Percentiles rank a stretch among this genome's conserved stretches.
Evolutionary conservation across 1,140 invertebrate genomes (phyloP).

Genomic region (Danaus plexippus): DNA sequence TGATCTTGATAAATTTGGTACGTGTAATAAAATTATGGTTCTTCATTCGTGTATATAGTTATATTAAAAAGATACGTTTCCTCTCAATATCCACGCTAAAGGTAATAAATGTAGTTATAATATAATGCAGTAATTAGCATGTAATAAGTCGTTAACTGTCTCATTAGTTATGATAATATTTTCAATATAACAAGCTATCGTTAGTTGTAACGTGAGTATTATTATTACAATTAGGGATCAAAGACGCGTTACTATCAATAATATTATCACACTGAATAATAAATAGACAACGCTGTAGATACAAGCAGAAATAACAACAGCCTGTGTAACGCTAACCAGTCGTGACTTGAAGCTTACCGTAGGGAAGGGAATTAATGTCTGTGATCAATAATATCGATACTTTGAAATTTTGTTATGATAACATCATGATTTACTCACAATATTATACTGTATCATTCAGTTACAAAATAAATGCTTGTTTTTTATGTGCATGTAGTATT

Average conservation of each 20-base stretch:
- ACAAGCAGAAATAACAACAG: slow-evolving; percentile 52
- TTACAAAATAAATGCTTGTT: not conserved
- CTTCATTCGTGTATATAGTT: too few relatives aligned
- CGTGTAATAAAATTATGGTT: too few relatives aligned
- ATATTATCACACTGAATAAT: slow-evolving; percentile 40
- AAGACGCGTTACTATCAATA: slow-evolving; percentile 7
- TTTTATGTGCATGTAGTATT: not conserved
- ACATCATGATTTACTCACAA: not conserved
- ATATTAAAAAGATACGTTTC: too few relatives aligned
- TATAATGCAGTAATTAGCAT: too few relatives aligned
- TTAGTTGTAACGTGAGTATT: too few relatives aligned
- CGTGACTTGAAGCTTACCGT: slow-evolving; percentile 51
- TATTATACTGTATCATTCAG: not conserved
- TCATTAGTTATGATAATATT: too few relatives aligned
- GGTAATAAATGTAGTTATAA: too few relatives aligned
- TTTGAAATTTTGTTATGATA: not conserved
- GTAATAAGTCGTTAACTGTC: too few relatives aligned
- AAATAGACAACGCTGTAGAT: slow-evolving; percentile 34
- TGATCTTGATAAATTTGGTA: too few relatives aligned
- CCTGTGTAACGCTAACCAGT: slow-evolving; percentile 50
- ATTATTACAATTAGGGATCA: too few relatives aligned
- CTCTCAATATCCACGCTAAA: too few relatives aligned
- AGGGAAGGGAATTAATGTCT: slow-evolving; percentile 21
- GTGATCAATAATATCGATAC: slow-evolving; percentile 21
- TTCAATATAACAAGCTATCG: too few relatives aligned